Base-by-base conservation (phyloP, 1,140 invertebrate genomes). In the Drosophila albomicans region DNA sequence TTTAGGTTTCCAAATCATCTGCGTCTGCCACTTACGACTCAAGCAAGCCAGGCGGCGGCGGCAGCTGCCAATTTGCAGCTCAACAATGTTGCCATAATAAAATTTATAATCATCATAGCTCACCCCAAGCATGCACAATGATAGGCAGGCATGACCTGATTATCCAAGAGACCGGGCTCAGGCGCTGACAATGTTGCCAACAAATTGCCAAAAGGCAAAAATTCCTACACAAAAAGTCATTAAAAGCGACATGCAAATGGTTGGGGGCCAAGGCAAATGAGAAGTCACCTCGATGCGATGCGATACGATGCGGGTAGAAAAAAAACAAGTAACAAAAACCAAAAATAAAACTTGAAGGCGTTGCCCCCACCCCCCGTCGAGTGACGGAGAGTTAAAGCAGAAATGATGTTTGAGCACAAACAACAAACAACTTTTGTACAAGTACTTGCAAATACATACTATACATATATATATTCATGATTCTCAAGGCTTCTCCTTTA, bases 71-170 rank as follows among this genome's bases (percentile, higher is more conserved):
- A 46, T 28, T 57, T 54, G 67, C 62, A 61, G 48, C 46, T 64
- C 54, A 56, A 75, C 71, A 82, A 72, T 79, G 68, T 82, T 77
- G 76, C 46, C 80, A 49, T 79, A 79, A 82, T 82, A 81, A 81
- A 82, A 84, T 84, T 84, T 79, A 77, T 82, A 82, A 79, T 84
- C 76, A 82, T 82, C 81, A 84, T 79, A 64, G 57, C 82, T 72
- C 64, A 61, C 71, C 16, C 28, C 49, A 49, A 54, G 49, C 38
- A 16, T 28, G 63, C 57, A 45, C 25, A 43, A 43, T 43, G 41
- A 43, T 62, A 41, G 58, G 63, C 38, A 35, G 63, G 32, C 46
- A 46, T 52, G 38, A 77, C 59, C 81, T 72, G 81, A 84, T 84
- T 82, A 82, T 79, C 72, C 75, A 49, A 75, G 48, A 75, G 77